These are phyloP conservation scores for Ceratothoa steindachneri DNA, from an alignment of 2,888 invertebrate species.

Conservation along the genomic window DNA sequence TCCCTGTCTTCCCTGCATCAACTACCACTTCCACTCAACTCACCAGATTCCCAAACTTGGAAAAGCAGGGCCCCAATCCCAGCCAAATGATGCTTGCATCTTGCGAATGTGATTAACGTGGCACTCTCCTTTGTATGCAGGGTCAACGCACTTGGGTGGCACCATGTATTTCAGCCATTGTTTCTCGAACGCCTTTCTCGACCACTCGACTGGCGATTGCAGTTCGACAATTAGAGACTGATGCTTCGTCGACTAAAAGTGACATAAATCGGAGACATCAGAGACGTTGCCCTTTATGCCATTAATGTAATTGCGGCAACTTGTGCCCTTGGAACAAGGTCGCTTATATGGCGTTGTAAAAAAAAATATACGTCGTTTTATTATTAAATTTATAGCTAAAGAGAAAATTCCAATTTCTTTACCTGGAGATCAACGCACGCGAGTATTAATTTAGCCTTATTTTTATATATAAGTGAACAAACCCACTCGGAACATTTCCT, in stretches of 20 bases:
- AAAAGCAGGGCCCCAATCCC: slow-evolving; percentile 97
- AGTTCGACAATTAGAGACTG: slow-evolving; percentile 64
- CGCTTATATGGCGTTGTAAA: too few species aligned
- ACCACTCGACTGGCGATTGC: slow-evolving; percentile 63
- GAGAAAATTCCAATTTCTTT: too few species aligned
- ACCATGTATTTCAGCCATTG: slow-evolving; percentile 58
- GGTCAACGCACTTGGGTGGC: slow-evolving; percentile 73
- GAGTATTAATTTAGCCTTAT: too few species aligned
- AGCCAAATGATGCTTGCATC: slow-evolving; percentile 89
- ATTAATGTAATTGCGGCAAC: too few species aligned
- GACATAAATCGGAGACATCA: neutral
- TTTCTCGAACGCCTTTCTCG: slow-evolving; percentile 54
- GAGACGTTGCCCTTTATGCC: neutral
- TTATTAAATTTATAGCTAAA: too few species aligned
- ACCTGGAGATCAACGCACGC: too few species aligned
- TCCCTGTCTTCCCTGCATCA: too few species aligned
- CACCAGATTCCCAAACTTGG: slow-evolving; percentile 91
- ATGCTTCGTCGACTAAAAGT: slow-evolving; percentile 51
- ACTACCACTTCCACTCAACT: too few species aligned
- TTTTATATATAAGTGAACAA: too few species aligned
- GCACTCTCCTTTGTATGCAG: slow-evolving; percentile 78
- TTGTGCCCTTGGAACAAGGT: too few species aligned
- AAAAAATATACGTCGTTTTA: too few species aligned
- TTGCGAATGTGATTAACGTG: slow-evolving; percentile 86
- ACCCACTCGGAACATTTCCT: too few species aligned